A percentile compares a stretch with the other conserved stretches of the same genome.
Conservation (phyloP, 2,888 invertebrate genomes). For the Papilio gigon region DNA sequence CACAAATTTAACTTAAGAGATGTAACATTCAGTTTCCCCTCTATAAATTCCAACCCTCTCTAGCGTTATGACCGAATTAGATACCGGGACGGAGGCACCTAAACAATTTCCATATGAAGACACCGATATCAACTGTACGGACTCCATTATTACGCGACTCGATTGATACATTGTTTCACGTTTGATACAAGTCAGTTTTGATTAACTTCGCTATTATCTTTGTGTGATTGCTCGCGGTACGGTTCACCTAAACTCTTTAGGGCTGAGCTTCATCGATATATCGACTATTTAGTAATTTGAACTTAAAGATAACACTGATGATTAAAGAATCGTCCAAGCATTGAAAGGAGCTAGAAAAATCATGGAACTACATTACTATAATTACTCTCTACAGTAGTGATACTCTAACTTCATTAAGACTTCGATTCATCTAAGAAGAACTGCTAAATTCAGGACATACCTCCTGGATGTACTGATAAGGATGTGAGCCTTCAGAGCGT, state of each 20-base stretch:
- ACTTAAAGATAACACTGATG: too few species aligned
- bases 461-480: too few species aligned
- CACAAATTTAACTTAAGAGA: slow-evolving; percentile 9
- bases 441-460: too few species aligned
- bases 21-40: slow-evolving; percentile 22
- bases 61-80: slow-evolving; percentile 33
- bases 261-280: background rate
- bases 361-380: too few species aligned
- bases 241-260: background rate
- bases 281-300: background rate
- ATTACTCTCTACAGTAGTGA: too few species aligned
- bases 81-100: slow-evolving; percentile 23
- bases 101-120: slow-evolving; percentile 36
- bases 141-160: slow-evolving; percentile 27
- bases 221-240: background rate
- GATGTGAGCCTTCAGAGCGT: too few species aligned
- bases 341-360: too few species aligned
- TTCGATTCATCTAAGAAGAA: too few species aligned
- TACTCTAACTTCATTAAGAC: too few species aligned
- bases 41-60: slow-evolving; percentile 34
- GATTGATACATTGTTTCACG: slow-evolving; percentile 36
- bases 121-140: slow-evolving; percentile 28
- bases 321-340: too few species aligned
- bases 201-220: slow-evolving; percentile 30
- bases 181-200: slow-evolving; percentile 26